phyloP scores from a whole-genome alignment of 2,888 invertebrate genomes.

The Rhabditoides inermis region DNA sequence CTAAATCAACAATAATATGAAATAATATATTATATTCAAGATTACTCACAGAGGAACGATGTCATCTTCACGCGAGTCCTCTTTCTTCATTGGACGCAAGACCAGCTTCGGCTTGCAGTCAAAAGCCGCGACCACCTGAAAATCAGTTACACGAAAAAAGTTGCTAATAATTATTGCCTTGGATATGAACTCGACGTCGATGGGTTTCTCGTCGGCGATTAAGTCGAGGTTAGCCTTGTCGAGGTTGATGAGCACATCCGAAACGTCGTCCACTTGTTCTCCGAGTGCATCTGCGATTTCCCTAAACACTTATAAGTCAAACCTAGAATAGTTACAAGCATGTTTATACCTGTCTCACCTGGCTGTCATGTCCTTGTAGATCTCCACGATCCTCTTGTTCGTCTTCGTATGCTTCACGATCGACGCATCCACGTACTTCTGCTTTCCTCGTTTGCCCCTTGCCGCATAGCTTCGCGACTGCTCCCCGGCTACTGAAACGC shows the following conservation, averaged over 20 bases:
- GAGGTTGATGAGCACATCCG: slow-evolving; percentile 22
- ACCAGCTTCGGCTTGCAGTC: slow-evolving; percentile 25
- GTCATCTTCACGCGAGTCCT: slow-evolving; percentile 12
- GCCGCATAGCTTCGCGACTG: slow-evolving; percentile 11
- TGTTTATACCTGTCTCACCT: slow-evolving; percentile 11
- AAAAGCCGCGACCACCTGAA: slow-evolving; percentile 21
- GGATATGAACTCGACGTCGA: slow-evolving; percentile 18
- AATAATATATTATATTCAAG: not conserved
- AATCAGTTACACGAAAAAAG: not conserved
- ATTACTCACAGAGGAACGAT: slow-evolving; percentile 18
- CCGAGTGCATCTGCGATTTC: slow-evolving; percentile 25
- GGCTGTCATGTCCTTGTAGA: slow-evolving; percentile 31
- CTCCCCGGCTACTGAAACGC: not conserved
- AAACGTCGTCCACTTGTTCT: slow-evolving; percentile 23
- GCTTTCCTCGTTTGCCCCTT: slow-evolving; percentile 20
- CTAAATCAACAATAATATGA: slow-evolving; percentile 41
- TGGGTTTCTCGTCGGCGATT: slow-evolving; percentile 17
- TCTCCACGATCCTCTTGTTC: slow-evolving; percentile 28
- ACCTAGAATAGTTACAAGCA: not conserved
- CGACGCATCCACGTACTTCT: slow-evolving; percentile 31
- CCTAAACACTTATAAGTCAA: slow-evolving; percentile 10
- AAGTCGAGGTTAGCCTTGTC: slow-evolving; percentile 22
- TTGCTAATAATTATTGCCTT: slow-evolving; percentile 9
- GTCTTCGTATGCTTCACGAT: slow-evolving; percentile 35
- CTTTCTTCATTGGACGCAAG: slow-evolving; percentile 13